Evolutionary conservation across 1,140 invertebrate genomes (phyloP).

Genomic region (Drosophila nikananu): DNA sequence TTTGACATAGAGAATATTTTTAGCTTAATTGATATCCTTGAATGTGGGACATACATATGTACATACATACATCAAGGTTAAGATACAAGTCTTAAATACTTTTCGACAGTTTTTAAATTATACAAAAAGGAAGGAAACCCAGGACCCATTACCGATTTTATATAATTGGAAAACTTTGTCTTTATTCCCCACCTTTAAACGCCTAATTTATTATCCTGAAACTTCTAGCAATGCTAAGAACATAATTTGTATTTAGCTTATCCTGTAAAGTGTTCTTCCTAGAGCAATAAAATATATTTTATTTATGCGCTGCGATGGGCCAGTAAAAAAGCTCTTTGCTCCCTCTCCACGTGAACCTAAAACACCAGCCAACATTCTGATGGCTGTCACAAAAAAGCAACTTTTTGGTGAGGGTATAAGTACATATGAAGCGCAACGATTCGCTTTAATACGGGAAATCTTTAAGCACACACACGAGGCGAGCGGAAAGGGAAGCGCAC

Average conservation of each 20-base stretch:
- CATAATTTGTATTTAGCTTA: slow-evolving; percentile 1
- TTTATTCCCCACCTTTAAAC: neutral
- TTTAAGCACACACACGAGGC: slow-evolving; percentile 41
- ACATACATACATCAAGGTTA: too few species aligned
- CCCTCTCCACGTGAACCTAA: neutral
- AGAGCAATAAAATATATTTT: slow-evolving; percentile 27
- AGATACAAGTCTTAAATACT: too few species aligned
- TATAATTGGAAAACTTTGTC: neutral
- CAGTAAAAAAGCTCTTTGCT: slow-evolving; percentile 21
- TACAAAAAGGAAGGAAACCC: too few species aligned
- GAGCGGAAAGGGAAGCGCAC: slow-evolving; percentile 29
- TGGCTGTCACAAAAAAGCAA: slow-evolving; percentile 20
- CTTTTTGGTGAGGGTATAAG: slow-evolving; percentile 13
- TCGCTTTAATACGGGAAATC: slow-evolving; percentile 60
- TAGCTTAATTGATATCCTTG: neutral
- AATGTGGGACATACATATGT: neutral
- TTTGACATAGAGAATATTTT: neutral
- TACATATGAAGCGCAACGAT: slow-evolving; percentile 61
- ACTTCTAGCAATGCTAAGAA: neutral
- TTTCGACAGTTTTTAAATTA: too few species aligned
- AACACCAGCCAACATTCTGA: slow-evolving; percentile 8
- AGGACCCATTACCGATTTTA: neutral
- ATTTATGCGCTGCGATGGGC: slow-evolving; percentile 6
- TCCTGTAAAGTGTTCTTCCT: slow-evolving; percentile 10
- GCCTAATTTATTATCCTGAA: slow-evolving; percentile 2